phyloP scores from a whole-genome alignment of 1,140 invertebrate genomes.

The Cataglyphis hispanica region DNA sequence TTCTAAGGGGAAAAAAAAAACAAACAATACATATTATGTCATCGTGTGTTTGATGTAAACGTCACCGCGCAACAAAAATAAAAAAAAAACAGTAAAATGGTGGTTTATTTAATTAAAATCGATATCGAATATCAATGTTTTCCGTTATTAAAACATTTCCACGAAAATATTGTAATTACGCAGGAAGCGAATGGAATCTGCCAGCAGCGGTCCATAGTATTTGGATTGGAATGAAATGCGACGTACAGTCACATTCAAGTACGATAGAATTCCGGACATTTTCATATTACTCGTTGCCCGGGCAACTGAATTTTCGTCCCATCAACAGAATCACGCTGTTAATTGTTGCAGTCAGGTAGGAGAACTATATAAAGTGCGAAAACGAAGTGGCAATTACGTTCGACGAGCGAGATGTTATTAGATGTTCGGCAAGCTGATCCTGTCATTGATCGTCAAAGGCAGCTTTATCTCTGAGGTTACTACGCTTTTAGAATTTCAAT shows the following conservation, averaged over 20 bases:
- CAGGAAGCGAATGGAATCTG: conserved; percentile 13
- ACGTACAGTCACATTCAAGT: not conserved
- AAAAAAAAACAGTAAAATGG: not conserved
- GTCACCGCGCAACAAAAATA: too few species aligned
- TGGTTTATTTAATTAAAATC: conserved; percentile 31
- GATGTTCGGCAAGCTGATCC: conserved; percentile 17
- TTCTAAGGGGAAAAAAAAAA: not conserved
- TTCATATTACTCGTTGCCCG: not conserved
- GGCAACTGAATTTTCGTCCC: conserved; percentile 35
- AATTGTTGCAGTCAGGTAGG: conserved; percentile 58
- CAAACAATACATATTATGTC: not conserved
- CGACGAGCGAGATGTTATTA: conserved; percentile 3
- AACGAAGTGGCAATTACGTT: conserved; percentile 65
- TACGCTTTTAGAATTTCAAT: conserved; percentile 26
- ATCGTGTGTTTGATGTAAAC: not conserved
- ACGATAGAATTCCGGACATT: conserved; percentile 36
- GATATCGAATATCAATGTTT: not conserved
- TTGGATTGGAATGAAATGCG: conserved; percentile 3
- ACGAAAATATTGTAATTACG: conserved; percentile 34
- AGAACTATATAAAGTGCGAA: conserved; percentile 56
- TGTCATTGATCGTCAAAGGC: conserved; percentile 20
- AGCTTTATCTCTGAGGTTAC: not conserved
- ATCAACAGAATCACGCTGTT: conserved; percentile 56
- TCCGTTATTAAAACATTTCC: conserved; percentile 26
- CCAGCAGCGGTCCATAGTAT: not conserved